A percentile compares a stretch with the other conserved stretches of the same genome.
Evolutionary conservation across 2,113 vertebrate species (phyloP).

Genomic region (Hyperoodon ampullatus): DNA sequence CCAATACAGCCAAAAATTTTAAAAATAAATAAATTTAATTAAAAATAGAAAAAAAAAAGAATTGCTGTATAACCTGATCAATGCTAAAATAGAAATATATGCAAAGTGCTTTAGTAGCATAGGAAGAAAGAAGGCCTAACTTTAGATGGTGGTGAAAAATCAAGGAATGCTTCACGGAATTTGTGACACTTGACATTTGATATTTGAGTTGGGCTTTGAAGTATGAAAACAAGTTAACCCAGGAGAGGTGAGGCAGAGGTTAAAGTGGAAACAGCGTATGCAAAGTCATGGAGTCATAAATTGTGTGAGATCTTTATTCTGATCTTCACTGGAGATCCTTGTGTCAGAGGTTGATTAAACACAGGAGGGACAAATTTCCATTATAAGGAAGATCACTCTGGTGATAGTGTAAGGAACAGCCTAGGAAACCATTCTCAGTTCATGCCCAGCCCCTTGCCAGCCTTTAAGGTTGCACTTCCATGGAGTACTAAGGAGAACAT

Average conservation of each 20-base stretch:
- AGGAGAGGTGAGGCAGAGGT: neutral
- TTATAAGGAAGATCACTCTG: neutral
- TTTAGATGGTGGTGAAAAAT: neutral
- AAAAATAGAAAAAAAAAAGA: too few species aligned
- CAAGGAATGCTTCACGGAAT: neutral
- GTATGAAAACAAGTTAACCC: neutral
- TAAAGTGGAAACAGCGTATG: neutral
- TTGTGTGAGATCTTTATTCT: neutral
- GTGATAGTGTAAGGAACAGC: neutral
- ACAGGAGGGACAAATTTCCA: neutral
- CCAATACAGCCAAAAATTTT: too few species aligned
- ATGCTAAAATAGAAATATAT: neutral
- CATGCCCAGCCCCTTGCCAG: neutral
- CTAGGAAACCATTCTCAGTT: neutral
- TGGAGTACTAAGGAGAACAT: neutral
- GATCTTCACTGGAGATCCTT: neutral
- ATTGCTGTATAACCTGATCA: neutral
- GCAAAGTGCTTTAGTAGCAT: neutral
- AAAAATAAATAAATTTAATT: too few species aligned
- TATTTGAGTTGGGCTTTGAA: slow-evolving; percentile 21
- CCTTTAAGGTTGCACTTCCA: neutral
- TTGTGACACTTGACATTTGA: slow-evolving; percentile 2
- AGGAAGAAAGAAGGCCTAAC: neutral
- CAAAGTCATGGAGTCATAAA: neutral
- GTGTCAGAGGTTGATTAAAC: slow-evolving; percentile 13